These are phyloP conservation scores for Burhinus bistriatus DNA, from an alignment of 2,113 vertebrate genomes.

Conservation along the genomic window DNA sequence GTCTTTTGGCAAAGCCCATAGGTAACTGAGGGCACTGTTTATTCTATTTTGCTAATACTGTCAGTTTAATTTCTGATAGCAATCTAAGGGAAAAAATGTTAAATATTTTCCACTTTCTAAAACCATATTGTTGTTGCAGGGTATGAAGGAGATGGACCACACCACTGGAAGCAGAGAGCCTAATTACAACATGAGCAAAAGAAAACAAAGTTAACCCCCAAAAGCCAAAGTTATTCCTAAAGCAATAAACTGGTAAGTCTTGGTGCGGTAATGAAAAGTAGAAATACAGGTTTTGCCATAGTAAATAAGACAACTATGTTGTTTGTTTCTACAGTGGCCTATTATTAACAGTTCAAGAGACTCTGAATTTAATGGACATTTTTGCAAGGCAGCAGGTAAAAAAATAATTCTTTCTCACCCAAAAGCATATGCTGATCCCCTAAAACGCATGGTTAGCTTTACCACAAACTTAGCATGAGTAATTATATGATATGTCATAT, in stretches of 20 bases:
- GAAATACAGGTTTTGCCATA: neutral
- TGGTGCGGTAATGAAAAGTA: neutral
- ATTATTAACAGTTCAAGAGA: neutral
- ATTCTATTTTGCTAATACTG: slow-evolving; percentile 16
- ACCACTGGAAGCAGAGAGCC: neutral
- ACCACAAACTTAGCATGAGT: neutral
- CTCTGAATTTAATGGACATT: neutral
- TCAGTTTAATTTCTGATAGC: slow-evolving; percentile 27
- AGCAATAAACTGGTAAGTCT: neutral
- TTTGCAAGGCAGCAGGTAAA: neutral
- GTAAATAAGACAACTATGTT: neutral
- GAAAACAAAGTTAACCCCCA: neutral
- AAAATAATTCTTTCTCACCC: neutral
- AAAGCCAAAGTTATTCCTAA: neutral
- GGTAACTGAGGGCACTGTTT: neutral
- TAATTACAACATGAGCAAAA: slow-evolving; percentile 19
- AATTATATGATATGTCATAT: neutral
- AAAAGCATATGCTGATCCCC: neutral
- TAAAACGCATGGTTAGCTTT: neutral
- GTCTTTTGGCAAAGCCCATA: slow-evolving; percentile 22
- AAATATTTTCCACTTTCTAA: slow-evolving; percentile 40
- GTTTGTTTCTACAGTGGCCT: neutral
- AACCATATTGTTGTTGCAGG: slow-evolving; percentile 1
- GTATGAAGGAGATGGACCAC: neutral
- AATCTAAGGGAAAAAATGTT: slow-evolving; percentile 31